These are phyloP conservation scores for Athalia circularis DNA, from an alignment of 2,888 invertebrate species.

Conservation along the genomic window DNA sequence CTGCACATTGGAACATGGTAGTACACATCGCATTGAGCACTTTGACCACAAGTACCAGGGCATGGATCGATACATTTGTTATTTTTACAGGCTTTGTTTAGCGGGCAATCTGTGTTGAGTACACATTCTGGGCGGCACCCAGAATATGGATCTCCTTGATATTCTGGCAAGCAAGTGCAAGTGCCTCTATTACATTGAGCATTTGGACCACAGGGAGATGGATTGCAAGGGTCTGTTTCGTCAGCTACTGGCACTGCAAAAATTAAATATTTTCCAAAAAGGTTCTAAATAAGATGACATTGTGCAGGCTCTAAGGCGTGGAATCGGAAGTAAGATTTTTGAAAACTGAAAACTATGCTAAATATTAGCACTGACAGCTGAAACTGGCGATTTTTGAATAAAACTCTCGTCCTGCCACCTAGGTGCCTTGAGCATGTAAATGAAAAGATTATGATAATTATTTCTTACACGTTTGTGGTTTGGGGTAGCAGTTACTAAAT, in stretches of 20 bases:
- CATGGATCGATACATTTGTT: slow-evolving; percentile 76
- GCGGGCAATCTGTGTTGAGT: slow-evolving; percentile 73
- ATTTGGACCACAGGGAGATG: slow-evolving; percentile 71
- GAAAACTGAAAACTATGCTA: no score
- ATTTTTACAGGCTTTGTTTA: slow-evolving; percentile 73
- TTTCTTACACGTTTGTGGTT: slow-evolving; percentile 73
- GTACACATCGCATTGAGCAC: slow-evolving; percentile 75
- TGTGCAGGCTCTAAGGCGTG: no score
- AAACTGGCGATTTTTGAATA: not conserved
- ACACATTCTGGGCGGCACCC: slow-evolving; percentile 73
- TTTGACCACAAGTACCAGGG: slow-evolving; percentile 75
- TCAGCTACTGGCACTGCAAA: slow-evolving; percentile 47
- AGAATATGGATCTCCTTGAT: slow-evolving; percentile 71
- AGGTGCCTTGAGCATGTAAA: not conserved
- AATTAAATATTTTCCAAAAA: not conserved
- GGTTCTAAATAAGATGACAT: no score
- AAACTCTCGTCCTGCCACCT: not conserved
- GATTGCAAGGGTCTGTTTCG: slow-evolving; percentile 61
- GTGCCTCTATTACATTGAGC: slow-evolving; percentile 66
- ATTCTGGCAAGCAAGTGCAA: slow-evolving; percentile 71
- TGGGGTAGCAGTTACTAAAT: slow-evolving; percentile 65
- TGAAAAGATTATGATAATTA: slow-evolving; percentile 2
- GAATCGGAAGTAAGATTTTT: no score
- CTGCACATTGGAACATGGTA: slow-evolving; percentile 76
- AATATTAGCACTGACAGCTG: no score